A percentile compares a stretch with the other conserved stretches of the same genome.
Conservation (phyloP, 2,797 vertebrate genomes). For the Pangasius krempfi region DNA sequence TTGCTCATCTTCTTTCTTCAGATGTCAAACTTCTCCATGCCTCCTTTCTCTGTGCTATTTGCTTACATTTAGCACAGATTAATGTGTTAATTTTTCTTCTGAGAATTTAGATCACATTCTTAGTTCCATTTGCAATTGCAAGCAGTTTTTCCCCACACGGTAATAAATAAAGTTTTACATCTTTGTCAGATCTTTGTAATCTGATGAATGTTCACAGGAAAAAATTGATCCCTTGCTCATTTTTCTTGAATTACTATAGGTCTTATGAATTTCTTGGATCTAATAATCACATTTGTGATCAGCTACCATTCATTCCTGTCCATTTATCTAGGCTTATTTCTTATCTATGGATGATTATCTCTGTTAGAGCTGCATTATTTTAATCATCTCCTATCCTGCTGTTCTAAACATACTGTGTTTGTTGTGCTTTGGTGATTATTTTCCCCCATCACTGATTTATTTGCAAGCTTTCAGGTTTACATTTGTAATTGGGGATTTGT, state of each 20-base stretch:
- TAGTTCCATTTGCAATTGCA: neutral
- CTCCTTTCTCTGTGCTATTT: neutral
- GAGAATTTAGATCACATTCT: neutral
- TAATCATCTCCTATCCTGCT: neutral
- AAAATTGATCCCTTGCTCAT: neutral
- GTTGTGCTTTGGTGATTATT: neutral
- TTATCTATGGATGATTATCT: neutral
- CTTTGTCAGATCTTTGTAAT: neutral
- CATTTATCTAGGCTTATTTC: neutral
- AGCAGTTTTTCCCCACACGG: neutral
- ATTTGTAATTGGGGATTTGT: neutral
- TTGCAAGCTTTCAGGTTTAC: neutral
- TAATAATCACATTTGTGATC: neutral
- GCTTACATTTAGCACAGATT: neutral
- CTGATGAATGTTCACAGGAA: neutral
- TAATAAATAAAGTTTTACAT: neutral
- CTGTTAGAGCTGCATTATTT: neutral
- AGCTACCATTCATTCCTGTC: neutral
- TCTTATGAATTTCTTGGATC: neutral
- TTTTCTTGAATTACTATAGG: neutral
- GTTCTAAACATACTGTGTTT: neutral
- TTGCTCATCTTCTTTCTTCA: slow-evolving; percentile 4
- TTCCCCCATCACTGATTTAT: neutral
- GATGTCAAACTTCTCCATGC: neutral
- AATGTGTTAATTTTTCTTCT: neutral